A percentile compares a stretch with the other conserved stretches of the same genome.
phyloP scores from a whole-genome alignment of 1,140 invertebrate species.

The Drosophila arizonae region DNA sequence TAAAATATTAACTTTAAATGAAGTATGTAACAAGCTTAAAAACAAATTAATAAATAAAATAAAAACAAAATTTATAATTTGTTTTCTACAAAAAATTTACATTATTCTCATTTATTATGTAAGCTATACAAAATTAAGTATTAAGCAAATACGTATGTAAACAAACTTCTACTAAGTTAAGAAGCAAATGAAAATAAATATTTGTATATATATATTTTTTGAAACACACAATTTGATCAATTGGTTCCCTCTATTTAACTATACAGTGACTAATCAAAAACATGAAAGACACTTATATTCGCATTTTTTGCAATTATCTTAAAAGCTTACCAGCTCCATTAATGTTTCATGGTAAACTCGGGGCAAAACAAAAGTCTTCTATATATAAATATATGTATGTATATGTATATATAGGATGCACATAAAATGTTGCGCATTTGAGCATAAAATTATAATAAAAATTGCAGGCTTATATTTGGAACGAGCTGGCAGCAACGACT shows the following conservation, averaged over 20 bases:
- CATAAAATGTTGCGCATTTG: conserved; percentile 58
- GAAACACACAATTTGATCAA: background rate
- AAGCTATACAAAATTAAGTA: too few relatives aligned
- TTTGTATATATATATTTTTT: background rate
- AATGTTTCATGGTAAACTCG: conserved; percentile 57
- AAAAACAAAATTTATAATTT: too few relatives aligned
- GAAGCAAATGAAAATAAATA: too few relatives aligned
- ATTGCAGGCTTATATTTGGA: conserved; percentile 55
- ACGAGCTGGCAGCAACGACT: background rate
- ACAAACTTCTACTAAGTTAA: too few relatives aligned
- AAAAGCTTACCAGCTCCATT: conserved; percentile 66
- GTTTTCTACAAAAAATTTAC: too few relatives aligned
- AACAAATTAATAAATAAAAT: too few relatives aligned
- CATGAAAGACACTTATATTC: conserved; percentile 26
- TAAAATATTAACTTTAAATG: too few relatives aligned
- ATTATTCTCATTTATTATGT: too few relatives aligned
- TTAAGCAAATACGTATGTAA: too few relatives aligned
- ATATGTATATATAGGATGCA: conserved; percentile 9
- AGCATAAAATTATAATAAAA: conserved; percentile 79
- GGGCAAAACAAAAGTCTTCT: conserved; percentile 43
- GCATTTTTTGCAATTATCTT: conserved; percentile 65
- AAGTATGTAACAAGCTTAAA: too few relatives aligned
- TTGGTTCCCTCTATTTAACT: background rate
- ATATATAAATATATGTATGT: background rate
- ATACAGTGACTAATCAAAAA: conserved; percentile 1